phyloP scores from a whole-genome alignment of 1,140 invertebrate species.

The Calosoma granatense region DNA sequence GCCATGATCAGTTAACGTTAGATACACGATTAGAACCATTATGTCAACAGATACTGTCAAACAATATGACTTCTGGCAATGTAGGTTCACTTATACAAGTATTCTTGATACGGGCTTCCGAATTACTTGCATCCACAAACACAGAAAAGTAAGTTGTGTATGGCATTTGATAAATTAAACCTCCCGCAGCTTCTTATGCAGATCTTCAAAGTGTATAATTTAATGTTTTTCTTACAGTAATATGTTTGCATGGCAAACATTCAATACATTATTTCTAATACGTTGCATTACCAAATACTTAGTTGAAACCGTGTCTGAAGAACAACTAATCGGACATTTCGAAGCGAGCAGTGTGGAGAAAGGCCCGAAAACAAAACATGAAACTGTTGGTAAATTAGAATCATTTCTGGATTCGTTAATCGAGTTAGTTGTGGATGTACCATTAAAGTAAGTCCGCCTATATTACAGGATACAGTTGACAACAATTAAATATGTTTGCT shows the following conservation, averaged over 20 bases:
- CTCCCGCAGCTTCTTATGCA: slow-evolving; percentile 12
- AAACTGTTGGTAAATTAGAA: slow-evolving; percentile 35
- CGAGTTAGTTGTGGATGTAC: slow-evolving; percentile 67
- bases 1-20: slow-evolving; percentile 66
- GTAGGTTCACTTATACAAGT: slow-evolving; percentile 76
- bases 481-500: slow-evolving; percentile 18
- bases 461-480: slow-evolving; percentile 31
- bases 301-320: slow-evolving; percentile 66
- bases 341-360: slow-evolving; percentile 40
- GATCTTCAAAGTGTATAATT: slow-evolving; percentile 10
- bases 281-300: slow-evolving; percentile 83
- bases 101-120: slow-evolving; percentile 65
- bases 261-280: slow-evolving; percentile 87
- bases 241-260: slow-evolving; percentile 89
- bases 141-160: slow-evolving; percentile 70
- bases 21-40: slow-evolving; percentile 65
- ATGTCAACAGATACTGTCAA: slow-evolving; percentile 60
- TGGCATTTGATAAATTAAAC: slow-evolving; percentile 10
- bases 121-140: slow-evolving; percentile 70
- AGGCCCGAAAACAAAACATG: slow-evolving; percentile 19
- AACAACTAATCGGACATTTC: slow-evolving; percentile 61
- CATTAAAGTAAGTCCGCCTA: slow-evolving; percentile 48
- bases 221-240: slow-evolving; percentile 55
- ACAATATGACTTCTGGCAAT: slow-evolving; percentile 80
- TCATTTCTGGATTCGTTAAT: slow-evolving; percentile 58